phyloP scores from a whole-genome alignment of 1,140 invertebrate species.

The Samia ricini region DNA sequence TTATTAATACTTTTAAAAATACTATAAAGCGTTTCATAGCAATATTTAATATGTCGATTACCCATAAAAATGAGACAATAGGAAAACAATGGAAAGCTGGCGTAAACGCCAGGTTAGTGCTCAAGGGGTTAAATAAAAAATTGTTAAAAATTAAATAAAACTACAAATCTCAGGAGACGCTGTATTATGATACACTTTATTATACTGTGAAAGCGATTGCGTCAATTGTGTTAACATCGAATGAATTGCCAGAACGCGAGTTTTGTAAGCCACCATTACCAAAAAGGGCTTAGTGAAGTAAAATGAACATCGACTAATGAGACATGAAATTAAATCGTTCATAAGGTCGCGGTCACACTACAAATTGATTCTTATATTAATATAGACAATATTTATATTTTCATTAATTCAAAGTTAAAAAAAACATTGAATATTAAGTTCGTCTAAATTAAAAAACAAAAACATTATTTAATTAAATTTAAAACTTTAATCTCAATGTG shows the following conservation, averaged over 20 bases:
- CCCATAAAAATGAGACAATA: too few species aligned
- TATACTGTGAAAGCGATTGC: not conserved
- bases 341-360: slow-evolving; percentile 16
- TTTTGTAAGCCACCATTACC: slow-evolving; percentile 18
- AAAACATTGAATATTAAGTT: too few species aligned
- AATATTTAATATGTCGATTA: too few species aligned
- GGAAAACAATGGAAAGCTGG: too few species aligned
- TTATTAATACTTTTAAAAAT: too few species aligned
- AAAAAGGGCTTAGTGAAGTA: slow-evolving; percentile 23
- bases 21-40: too few species aligned
- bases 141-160: not conserved
- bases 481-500: too few species aligned
- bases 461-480: too few species aligned
- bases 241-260: slow-evolving; percentile 10
- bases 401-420: not conserved
- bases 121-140: too few species aligned
- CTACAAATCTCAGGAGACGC: not conserved
- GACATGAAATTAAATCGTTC: slow-evolving; percentile 54
- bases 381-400: not conserved
- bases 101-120: too few species aligned
- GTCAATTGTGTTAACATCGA: not conserved
- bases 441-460: too few species aligned
- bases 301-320: slow-evolving; percentile 48
- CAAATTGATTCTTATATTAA: not conserved
- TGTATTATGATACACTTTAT: not conserved